Evolutionary conservation across 2,797 vertebrate species (phyloP).

Genomic region (Luscinia megarhynchos): DNA sequence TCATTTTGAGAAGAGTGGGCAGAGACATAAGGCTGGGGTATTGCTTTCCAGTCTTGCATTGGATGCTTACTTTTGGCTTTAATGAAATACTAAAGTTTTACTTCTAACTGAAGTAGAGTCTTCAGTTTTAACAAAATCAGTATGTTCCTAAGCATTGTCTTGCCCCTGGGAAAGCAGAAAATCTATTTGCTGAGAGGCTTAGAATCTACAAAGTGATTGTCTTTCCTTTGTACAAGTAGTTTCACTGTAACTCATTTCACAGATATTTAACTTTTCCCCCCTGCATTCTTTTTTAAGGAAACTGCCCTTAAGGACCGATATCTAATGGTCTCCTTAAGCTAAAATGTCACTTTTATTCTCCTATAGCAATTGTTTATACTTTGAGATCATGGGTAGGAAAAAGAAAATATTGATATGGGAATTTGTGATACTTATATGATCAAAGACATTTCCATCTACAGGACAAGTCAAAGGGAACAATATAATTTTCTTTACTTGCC

Average conservation of each 20-base stretch:
- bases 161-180: neutral
- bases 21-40: neutral
- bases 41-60: neutral
- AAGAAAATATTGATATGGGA: neutral
- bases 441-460: slow-evolving; percentile 32
- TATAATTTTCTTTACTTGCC: neutral
- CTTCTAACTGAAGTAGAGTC: neutral
- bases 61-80: neutral
- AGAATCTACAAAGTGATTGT: neutral
- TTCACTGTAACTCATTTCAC: neutral
- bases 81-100: neutral
- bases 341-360: neutral
- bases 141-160: neutral
- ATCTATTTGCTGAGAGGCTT: neutral
- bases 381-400: neutral
- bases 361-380: neutral
- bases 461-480: neutral
- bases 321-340: neutral
- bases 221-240: neutral
- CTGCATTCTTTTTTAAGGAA: neutral
- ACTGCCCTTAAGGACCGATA: neutral
- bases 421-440: neutral
- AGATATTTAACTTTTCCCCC: neutral
- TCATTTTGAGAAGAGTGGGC: neutral
- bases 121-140: neutral